Base-by-base conservation (phyloP, 2,888 invertebrate genomes). In the Deroplatys truncata region DNA sequence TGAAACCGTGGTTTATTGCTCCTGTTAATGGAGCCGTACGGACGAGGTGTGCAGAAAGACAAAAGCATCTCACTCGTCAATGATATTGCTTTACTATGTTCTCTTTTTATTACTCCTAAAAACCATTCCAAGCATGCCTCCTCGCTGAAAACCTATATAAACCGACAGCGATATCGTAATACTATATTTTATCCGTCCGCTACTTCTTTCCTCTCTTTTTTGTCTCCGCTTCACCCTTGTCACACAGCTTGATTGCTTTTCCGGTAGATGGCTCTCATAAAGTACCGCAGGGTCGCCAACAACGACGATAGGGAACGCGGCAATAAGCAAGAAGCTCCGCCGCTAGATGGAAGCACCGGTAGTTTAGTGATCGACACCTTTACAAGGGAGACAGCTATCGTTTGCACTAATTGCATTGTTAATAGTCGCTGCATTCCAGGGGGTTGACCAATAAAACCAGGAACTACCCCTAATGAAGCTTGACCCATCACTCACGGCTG, bases 391-490 rank as follows among this genome's bases (percentile, higher is more conserved):
- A 72, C 56, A 72, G 56, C 56, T 87, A 35, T 87, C 35, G 87
- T 83, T 20, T 82, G 56, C 87, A 83, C 87, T 87, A 87, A 87
- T 87, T 87, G 87, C 83, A 56, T 13, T 31, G 35, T 87, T 87
- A 87, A 87, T 87, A 43, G 29, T 31, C 25, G 56, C n/a, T 25
- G 28, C 87, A 87, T 87, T 87, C 87, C 87, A 82, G 87, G 82
- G 82, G 82, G 87, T 83, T 82, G 87, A 87, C 87, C 87, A 87
- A 87, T 87, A 87, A 87, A 87, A 87, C 82, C 35, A 28, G 85
- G 56, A 72, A 72, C 56, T 16, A 25, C 56, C 56, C 56, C 56
- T 72, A 72, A 72, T 72, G 56, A 72, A 72, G 56, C 56, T 72
- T 72, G 56, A 72, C 56, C 56, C 56, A 72, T 72, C 56, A 72